Percentiles rank a stretch among this genome's conserved stretches.
These are phyloP conservation scores for Digitonthophagus gazella DNA, from an alignment of 2,888 invertebrate genomes.

Conservation along the genomic window DNA sequence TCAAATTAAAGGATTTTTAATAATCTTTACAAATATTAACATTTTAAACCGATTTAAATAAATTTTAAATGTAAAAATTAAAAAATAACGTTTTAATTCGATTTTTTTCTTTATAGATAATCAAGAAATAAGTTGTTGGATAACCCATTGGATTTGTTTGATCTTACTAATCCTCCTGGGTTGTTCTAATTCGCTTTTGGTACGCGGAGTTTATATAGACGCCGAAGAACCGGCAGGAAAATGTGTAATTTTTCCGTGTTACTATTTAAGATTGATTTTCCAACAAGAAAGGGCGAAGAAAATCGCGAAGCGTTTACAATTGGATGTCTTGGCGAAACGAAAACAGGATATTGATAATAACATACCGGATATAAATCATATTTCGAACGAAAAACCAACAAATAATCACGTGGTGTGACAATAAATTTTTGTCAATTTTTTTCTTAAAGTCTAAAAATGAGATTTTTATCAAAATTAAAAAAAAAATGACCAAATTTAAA, in stretches of 20 bases:
- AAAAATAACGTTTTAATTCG: conserved; percentile 13
- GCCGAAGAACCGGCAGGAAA: conserved; percentile 80
- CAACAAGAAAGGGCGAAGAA: conserved; percentile 66
- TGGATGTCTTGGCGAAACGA: conserved; percentile 34
- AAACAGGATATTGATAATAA: conserved; percentile 33
- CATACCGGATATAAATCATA: conserved; percentile 21
- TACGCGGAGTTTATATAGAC: conserved; percentile 85
- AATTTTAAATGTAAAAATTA: no score
- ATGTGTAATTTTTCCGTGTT: conserved; percentile 81
- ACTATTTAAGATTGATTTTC: conserved; percentile 77
- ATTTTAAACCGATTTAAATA: not conserved
- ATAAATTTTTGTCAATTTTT: not conserved
- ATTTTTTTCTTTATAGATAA: conserved; percentile 62
- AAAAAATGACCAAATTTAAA: no score
- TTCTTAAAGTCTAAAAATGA: not conserved
- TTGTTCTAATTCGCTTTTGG: conserved; percentile 83
- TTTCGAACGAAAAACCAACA: conserved; percentile 26
- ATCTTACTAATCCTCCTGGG: conserved; percentile 74
- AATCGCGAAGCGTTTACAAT: conserved; percentile 36
- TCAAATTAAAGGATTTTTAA: no score
- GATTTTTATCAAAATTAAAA: not conserved
- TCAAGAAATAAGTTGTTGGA: conserved; percentile 74
- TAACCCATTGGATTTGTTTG: conserved; percentile 74
- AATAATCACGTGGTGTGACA: conserved; percentile 39
- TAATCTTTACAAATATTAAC: not conserved